Base-by-base conservation (phyloP, 1,140 invertebrate species). In the Drosophila pallidifrons region DNA sequence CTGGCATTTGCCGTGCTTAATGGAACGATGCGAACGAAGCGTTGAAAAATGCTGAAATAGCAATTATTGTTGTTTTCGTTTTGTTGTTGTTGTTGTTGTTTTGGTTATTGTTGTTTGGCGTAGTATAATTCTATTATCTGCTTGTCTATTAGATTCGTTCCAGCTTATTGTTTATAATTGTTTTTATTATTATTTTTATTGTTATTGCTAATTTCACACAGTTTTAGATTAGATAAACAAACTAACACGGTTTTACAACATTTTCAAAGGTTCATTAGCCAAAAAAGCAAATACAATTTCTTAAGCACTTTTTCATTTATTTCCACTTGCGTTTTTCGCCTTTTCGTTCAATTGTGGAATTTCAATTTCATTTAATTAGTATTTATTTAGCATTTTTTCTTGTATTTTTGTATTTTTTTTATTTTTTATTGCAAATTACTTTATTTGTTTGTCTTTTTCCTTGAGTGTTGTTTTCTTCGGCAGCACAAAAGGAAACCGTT, bases 181-280 rank as follows among this genome's bases (percentile, higher is more conserved):
- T 89, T 88, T 81, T 89, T 80, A 88, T 88, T 80, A 85, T 88
- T 70, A 89, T 88, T 59, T 81, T 88, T 70, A 89, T 88, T 59
- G 85, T 70, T 83, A 83, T 88, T 59, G 85, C 69, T 89, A 71
- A 79, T 87, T 82, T 82, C 55, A 70, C 82, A 66, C 60, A 66
- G 60, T 74, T 78, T 65, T 38, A 8, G 55, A 59, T 69, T 43
- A 47, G 54, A 32, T 85, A 85, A 85, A 85, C 82, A 87, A 86
- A 65, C 60, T 54, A 35, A 7, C 16, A 30, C 20, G 8, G 13
- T 74, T 64, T 69, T 55, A 74, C 71, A 74, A 55, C 57, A 60
- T 41, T 68, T 52, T 11, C 15, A 6, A 51, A 63, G 35, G 35
- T 59, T 45, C 41, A 59, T 28, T 52, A 30, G 8, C 32, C 32